Evolutionary conservation across 2,888 invertebrate genomes (phyloP).

Genomic region (Antitype chi): DNA sequence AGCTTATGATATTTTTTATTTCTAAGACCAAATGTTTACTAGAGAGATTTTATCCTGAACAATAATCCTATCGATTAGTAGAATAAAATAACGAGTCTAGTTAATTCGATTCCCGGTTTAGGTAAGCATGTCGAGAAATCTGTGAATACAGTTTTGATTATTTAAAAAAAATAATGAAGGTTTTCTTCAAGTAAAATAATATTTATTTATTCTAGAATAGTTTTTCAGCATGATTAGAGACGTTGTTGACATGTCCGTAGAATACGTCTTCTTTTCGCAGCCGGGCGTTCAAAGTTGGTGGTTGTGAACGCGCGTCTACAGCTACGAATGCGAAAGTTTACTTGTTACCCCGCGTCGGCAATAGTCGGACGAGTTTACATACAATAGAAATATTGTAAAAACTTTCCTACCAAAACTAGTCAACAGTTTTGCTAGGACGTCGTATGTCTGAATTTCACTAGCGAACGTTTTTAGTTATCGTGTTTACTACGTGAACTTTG

Average conservation of each 20-base stretch:
- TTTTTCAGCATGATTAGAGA: conserved; percentile 26
- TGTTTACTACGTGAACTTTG: conserved; percentile 39
- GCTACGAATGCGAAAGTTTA: conserved; percentile 64
- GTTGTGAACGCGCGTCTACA: conserved; percentile 40
- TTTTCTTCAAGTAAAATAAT: too few species aligned
- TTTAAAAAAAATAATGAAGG: too few species aligned
- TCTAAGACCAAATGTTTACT: too few species aligned
- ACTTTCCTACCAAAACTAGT: conserved; percentile 61
- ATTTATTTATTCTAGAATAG: not conserved
- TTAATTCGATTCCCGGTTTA: too few species aligned
- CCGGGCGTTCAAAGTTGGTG: conserved; percentile 50
- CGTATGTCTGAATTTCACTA: conserved; percentile 44
- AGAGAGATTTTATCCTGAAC: too few species aligned
- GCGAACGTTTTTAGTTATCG: conserved; percentile 33
- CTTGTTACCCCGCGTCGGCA: conserved; percentile 65
- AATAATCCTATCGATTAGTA: too few species aligned
- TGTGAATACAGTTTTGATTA: too few species aligned
- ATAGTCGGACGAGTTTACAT: conserved; percentile 61
- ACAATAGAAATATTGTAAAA: conserved; percentile 68
- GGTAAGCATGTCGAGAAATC: too few species aligned
- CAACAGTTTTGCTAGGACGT: conserved; percentile 58
- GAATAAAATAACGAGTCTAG: too few species aligned
- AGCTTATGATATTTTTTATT: too few species aligned
- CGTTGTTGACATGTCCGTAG: conserved; percentile 38
- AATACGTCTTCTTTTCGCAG: conserved; percentile 49